phyloP scores from a whole-genome alignment of 2,888 invertebrate genomes.

The Drosophila antonietae region DNA sequence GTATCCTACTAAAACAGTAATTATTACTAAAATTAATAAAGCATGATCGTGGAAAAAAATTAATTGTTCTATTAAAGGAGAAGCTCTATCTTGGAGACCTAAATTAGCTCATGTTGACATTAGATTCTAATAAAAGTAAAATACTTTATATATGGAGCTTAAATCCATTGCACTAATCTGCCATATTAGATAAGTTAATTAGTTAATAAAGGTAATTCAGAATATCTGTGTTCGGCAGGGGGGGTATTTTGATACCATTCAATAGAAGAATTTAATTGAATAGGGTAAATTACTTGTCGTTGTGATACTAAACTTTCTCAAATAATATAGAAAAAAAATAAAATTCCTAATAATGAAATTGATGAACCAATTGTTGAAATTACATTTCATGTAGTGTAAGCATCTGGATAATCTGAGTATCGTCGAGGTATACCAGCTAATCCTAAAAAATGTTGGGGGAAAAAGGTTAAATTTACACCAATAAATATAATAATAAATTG shows the following conservation, averaged over 20 bases:
- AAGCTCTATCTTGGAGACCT: conserved; percentile 87
- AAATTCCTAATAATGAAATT: background rate
- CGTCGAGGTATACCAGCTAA: conserved; percentile 91
- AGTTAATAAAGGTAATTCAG: conserved; percentile 86
- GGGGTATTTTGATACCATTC: conserved; percentile 87
- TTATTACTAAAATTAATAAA: conserved; percentile 87
- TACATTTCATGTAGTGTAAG: conserved; percentile 88
- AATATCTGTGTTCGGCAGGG: conserved; percentile 86
- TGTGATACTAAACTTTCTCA: background rate
- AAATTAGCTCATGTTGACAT: conserved; percentile 86
- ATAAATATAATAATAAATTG: conserved; percentile 90
- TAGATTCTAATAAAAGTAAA: conserved; percentile 87
- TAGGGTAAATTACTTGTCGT: background rate
- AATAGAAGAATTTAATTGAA: conserved; percentile 84
- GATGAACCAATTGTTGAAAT: background rate
- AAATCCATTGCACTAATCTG: conserved; percentile 88
- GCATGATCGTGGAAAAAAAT: conserved; percentile 88
- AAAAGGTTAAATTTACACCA: conserved; percentile 92
- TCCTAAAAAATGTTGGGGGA: conserved; percentile 90
- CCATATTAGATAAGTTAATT: conserved; percentile 88
- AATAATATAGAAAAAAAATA: background rate
- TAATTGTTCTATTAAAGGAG: conserved; percentile 89
- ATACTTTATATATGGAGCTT: conserved; percentile 88
- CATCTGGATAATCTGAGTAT: conserved; percentile 90
- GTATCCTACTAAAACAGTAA: conserved; percentile 87